A percentile compares a stretch with the other conserved stretches of the same genome.
Evolutionary conservation across 2,888 invertebrate species (phyloP).

Genomic region (Sinelater perroti): DNA sequence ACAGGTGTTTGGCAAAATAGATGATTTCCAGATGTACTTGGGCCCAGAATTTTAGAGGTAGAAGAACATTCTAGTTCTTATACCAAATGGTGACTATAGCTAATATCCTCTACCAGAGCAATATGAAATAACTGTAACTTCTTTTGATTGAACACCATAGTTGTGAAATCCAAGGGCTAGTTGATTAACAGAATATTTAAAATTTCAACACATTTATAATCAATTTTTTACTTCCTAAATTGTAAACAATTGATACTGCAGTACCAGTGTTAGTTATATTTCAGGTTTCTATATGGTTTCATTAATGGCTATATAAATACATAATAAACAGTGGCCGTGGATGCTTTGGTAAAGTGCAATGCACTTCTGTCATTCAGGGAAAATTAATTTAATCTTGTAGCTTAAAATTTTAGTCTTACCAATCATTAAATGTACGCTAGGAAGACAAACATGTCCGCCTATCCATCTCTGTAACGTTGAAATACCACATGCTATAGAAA

Average conservation of each 20-base stretch:
- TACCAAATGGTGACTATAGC: constrained; percentile 84
- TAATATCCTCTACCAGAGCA: constrained; percentile 97
- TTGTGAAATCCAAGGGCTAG: constrained; percentile 85
- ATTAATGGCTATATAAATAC: constrained; percentile 18
- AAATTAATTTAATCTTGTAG: constrained; percentile 17
- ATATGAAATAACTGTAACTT: constrained; percentile 82
- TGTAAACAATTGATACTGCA: constrained; percentile 31
- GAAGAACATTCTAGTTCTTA: constrained; percentile 96
- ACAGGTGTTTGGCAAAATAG: constrained; percentile 99
- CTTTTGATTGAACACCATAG: constrained; percentile 74
- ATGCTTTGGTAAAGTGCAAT: constrained; percentile 20
- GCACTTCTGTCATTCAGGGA: constrained; percentile 3
- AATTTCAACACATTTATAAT: constrained; percentile 20
- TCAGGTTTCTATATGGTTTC: constrained; percentile 9
- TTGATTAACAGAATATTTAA: constrained; percentile 10
- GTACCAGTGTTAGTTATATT: constrained; percentile 18
- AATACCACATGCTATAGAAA: no score
- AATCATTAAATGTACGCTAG: constrained; percentile 11
- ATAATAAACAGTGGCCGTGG: constrained; percentile 32
- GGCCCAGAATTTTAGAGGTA: constrained; percentile 92
- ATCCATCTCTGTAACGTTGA: no score
- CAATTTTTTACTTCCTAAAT: constrained; percentile 33
- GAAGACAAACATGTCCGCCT: no score
- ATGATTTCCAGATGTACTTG: constrained; percentile 98
- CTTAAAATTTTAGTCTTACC: constrained; percentile 7